A percentile compares a stretch with the other conserved stretches of the same genome.
These are phyloP conservation scores for Latrodectus hesperus DNA, from an alignment of 2,888 invertebrate species.

Conservation along the genomic window DNA sequence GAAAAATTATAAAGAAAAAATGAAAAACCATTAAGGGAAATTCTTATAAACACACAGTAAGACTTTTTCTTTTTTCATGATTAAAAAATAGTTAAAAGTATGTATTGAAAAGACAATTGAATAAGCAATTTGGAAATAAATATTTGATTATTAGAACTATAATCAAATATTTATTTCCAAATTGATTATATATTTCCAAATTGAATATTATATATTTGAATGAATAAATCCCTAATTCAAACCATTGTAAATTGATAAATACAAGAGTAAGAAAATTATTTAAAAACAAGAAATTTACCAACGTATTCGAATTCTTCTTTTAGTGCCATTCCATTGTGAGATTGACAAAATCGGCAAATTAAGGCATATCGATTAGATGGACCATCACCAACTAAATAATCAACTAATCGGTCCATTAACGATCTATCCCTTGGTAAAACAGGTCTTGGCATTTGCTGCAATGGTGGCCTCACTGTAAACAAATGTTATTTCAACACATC, in stretches of 20 bases:
- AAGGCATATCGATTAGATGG: slow-evolving; percentile 95
- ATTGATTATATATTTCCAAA: not conserved
- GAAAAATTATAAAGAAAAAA: too few species aligned
- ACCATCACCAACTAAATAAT: slow-evolving; percentile 95
- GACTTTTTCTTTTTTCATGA: too few species aligned
- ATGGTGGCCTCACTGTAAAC: slow-evolving; percentile 53
- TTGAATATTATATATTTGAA: not conserved
- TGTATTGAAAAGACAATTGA: too few species aligned
- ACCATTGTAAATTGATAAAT: not conserved
- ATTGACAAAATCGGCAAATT: slow-evolving; percentile 90
- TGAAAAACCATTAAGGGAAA: too few species aligned
- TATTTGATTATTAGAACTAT: not conserved
- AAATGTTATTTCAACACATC: not conserved
- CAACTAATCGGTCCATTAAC: slow-evolving; percentile 90
- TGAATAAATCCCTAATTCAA: not conserved
- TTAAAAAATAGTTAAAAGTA: too few species aligned
- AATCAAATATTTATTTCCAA: not conserved
- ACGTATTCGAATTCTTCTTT: slow-evolving; percentile 83
- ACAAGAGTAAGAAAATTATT: not conserved
- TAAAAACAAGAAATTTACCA: slow-evolving; percentile 74
- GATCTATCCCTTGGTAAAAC: slow-evolving; percentile 85
- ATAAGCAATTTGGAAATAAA: slow-evolving; percentile 28
- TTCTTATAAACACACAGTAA: too few species aligned
- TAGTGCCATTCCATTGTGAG: slow-evolving; percentile 93
- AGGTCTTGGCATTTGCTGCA: slow-evolving; percentile 80